phyloP scores from a whole-genome alignment of 2,888 invertebrate species.

The Folsomia manolachei region DNA sequence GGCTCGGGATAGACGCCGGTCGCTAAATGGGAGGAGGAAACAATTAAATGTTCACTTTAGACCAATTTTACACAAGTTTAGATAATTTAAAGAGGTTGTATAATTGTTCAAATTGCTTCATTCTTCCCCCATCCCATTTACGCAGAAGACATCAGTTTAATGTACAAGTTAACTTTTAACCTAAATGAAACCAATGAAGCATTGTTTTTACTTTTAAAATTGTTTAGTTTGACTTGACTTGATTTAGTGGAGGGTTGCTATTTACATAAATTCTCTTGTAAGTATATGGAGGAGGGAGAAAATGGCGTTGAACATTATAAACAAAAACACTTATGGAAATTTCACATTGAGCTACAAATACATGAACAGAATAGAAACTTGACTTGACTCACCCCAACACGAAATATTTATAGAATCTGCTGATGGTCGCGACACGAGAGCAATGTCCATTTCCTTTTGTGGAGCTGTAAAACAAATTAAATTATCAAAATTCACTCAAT shows the following conservation, averaged over 20 bases:
- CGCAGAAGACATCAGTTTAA: too few species aligned
- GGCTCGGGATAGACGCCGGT: constrained; percentile 42
- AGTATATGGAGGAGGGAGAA: too few species aligned
- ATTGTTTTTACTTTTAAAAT: background rate
- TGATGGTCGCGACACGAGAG: constrained; percentile 27
- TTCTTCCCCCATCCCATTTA: background rate
- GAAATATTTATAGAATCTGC: constrained; percentile 41
- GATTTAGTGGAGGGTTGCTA: too few species aligned
- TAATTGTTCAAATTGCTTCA: background rate
- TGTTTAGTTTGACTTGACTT: too few species aligned
- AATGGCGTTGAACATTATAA: too few species aligned
- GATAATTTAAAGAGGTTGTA: background rate
- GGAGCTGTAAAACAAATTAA: constrained; percentile 29
- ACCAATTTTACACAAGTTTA: background rate
- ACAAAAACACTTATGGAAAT: background rate
- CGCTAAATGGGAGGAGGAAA: constrained; percentile 34
- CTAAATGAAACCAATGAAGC: background rate
- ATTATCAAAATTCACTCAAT: constrained; percentile 7
- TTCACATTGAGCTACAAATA: background rate
- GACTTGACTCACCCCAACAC: constrained; percentile 35
- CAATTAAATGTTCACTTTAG: background rate
- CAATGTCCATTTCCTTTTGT: constrained; percentile 34
- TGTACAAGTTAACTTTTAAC: background rate
- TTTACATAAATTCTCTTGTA: too few species aligned
- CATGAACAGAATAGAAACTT: too few species aligned